These are phyloP conservation scores for Pseudomyrmex concolor DNA, from an alignment of 1,140 invertebrate genomes.

Conservation along the genomic window DNA sequence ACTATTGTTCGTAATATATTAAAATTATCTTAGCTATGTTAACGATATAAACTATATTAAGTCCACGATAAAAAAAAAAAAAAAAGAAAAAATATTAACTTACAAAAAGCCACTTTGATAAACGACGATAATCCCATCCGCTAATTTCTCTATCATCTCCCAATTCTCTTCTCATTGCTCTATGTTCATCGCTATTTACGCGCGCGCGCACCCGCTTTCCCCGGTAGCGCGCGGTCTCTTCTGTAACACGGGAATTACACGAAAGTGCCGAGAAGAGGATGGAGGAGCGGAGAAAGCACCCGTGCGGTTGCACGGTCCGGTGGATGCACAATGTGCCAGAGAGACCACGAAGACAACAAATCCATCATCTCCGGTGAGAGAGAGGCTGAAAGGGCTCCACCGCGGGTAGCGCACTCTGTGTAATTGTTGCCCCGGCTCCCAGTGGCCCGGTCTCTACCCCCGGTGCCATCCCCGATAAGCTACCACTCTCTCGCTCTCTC, in stretches of 20 bases:
- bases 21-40: background rate
- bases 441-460: conserved; percentile 74
- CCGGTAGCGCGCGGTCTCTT: conserved; percentile 26
- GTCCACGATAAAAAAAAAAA: background rate
- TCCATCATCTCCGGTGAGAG: conserved; percentile 78
- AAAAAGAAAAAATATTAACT: background rate
- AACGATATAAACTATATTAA: background rate
- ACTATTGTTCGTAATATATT: background rate
- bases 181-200: conserved; percentile 37
- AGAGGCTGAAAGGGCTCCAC: conserved; percentile 77
- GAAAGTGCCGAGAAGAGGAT: conserved; percentile 35
- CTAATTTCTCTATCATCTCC: conserved; percentile 27
- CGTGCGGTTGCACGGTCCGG: conserved; percentile 73
- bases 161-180: conserved; percentile 32
- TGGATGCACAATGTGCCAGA: conserved; percentile 71
- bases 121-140: conserved; percentile 6
- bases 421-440: conserved; percentile 81
- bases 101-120: background rate
- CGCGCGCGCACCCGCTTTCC: conserved; percentile 31
- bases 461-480: conserved; percentile 21
- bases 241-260: conserved; percentile 38
- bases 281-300: conserved; percentile 36
- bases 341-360: conserved; percentile 73
- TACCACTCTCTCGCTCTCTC: conserved; percentile 52
- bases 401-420: conserved; percentile 78